Conservation (phyloP, 2,113 vertebrate genomes). For the Scytalopus superciliaris region DNA sequence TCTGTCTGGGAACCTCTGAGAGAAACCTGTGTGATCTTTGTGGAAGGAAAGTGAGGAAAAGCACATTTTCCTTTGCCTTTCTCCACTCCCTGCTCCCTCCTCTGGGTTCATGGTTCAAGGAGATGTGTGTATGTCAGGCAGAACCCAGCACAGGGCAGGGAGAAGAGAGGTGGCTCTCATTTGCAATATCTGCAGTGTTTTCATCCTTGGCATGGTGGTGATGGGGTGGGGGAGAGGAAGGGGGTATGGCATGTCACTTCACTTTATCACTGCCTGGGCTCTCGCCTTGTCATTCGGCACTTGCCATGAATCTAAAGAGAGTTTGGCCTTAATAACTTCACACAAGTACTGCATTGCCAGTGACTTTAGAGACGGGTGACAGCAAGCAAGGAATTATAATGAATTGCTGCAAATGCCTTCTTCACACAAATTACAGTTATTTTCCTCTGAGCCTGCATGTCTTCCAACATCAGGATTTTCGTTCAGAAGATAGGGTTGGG, state of each 20-base stretch:
- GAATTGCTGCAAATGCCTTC: conserved; percentile 62
- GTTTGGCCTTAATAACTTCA: conserved; percentile 72
- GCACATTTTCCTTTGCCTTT: neutral
- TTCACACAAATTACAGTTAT: conserved; percentile 67
- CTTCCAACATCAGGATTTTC: conserved; percentile 34
- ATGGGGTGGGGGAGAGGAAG: conserved; percentile 19
- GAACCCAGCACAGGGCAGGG: neutral
- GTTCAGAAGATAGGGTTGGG: neutral
- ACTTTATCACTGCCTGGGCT: conserved; percentile 61
- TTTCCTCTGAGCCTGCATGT: conserved; percentile 41
- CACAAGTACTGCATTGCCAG: conserved; percentile 55
- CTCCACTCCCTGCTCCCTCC: neutral
- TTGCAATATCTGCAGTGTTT: conserved; percentile 32
- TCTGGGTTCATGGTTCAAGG: neutral
- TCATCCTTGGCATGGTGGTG: conserved; percentile 23
- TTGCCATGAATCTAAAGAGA: conserved; percentile 67
- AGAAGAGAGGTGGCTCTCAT: conserved; percentile 12
- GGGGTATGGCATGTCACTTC: conserved; percentile 49
- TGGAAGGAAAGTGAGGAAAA: neutral
- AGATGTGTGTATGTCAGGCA: neutral
- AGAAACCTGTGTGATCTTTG: neutral
- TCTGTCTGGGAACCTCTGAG: neutral
- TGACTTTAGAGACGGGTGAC: conserved; percentile 67
- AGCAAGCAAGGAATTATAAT: conserved; percentile 69
- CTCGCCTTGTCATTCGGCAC: conserved; percentile 50